Base-by-base conservation (phyloP, 1,140 invertebrate species). In the Cecropterus lyciades region DNA sequence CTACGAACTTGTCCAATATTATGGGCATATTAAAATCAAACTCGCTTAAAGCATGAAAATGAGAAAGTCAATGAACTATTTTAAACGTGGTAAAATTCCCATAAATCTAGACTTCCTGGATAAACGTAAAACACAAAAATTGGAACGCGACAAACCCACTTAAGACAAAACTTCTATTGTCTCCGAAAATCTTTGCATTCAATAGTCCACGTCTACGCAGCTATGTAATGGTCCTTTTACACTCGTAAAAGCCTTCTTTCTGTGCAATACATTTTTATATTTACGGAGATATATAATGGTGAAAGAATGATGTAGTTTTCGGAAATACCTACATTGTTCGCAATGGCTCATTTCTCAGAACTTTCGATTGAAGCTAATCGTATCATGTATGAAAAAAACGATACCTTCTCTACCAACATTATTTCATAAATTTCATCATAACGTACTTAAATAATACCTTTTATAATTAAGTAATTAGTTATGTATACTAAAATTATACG, bases 141-240 rank as follows among this genome's bases (percentile, higher is more conserved):
- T 51, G 24, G 49, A 33, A 51, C 24, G 49, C 49, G 49, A 14
- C 49, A 51, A 51, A 51, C 49, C 49, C 49, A 49, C 49, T 51
- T 51, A 51, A n/a, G 14, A 17, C 49, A 11, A n/a, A 51, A 51
- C 49, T 51, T 51, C 49, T 17, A 51, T 51, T 51, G 49, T 51
- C 49, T 51, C 13, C 49, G 20, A 30, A 51, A 51, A 51, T 51
- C 49, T 51, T 51, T 30, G 33, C 49, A 51, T 51, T 51, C 49
- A 51, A 51, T 51, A 13, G 49, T 51, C 48, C 49, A 51, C 14
- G 24, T 24, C 24, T 30, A 30, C 49, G 49, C 24, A 27, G 49
- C 49, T 17, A 51, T 51, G 49, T 51, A 30, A 51, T 30, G 27
- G 13, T 15, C 49, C 49, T 51, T 51, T 51, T 51, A 51, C 16